Percentiles rank a stretch among this genome's conserved stretches.
phyloP scores from a whole-genome alignment of 2,888 invertebrate genomes.

The Caenorhabditis parvicauda region DNA sequence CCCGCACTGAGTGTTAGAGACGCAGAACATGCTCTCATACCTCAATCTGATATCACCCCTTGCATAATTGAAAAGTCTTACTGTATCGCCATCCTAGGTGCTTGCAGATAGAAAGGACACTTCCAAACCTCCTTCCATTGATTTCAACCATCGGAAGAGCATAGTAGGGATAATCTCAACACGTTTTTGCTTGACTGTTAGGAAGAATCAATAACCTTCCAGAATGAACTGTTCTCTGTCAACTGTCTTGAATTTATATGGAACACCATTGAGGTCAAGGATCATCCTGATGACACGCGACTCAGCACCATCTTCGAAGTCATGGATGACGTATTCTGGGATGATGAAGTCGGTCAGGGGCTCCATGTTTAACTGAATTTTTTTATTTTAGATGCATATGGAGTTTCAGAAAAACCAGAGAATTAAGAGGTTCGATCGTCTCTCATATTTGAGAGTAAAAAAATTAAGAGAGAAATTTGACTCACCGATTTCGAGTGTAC shows the following conservation, averaged over 20 bases:
- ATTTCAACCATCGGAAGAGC: slow-evolving; percentile 43
- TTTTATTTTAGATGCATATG: no score
- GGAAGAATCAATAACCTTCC: slow-evolving; percentile 20
- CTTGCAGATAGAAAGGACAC: slow-evolving; percentile 41
- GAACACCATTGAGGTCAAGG: slow-evolving; percentile 33
- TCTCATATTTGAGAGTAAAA: no score
- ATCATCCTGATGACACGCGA: slow-evolving; percentile 41
- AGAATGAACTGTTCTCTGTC: slow-evolving; percentile 32
- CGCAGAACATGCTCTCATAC: neutral
- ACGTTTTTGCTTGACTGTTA: no score
- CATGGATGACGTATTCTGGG: slow-evolving; percentile 30
- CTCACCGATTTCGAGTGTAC: no score
- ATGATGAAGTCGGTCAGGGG: slow-evolving; percentile 24
- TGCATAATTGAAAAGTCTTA: slow-evolving; percentile 4
- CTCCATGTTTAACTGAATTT: slow-evolving; percentile 19
- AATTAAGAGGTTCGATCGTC: no score
- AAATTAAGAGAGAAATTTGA: no score
- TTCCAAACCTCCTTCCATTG: slow-evolving; percentile 35
- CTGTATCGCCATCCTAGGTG: slow-evolving; percentile 50
- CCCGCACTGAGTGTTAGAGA: no score
- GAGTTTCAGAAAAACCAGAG: no score
- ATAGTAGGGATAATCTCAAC: slow-evolving; percentile 42
- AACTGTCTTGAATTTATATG: slow-evolving; percentile 35
- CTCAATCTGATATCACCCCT: neutral
- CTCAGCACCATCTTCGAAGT: slow-evolving; percentile 39